Evolutionary conservation across 2,888 invertebrate genomes (phyloP), one percentile per base, ranked within the genome.

Genomic region (Parascotia fuliginaria): DNA sequence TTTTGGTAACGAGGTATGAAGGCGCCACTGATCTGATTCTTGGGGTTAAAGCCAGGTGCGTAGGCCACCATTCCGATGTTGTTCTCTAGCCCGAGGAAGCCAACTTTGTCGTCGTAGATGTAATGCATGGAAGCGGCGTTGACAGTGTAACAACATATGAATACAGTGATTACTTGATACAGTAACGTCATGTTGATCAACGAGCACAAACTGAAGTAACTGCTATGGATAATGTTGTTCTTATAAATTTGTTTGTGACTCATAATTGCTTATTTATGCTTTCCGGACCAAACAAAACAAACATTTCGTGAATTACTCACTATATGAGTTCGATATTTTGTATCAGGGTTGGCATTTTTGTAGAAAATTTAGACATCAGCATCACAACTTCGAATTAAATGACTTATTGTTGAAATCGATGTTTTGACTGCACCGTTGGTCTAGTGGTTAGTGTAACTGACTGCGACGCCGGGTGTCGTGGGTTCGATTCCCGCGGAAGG

Each of bases 151-250:
- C 74, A 55, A 36, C 60, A 80, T 0, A 83, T 27, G 31, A 78
- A 63, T 1, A 55, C 52, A 12, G 49, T 61, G n/a, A 75, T 42
- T 14, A 78, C 46, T 39, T 68, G 53, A 12, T 75, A 50, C 22
- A 69, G 46, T 52, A 51, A 64, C 72, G 73, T 76, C 87, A 87
- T 87, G 53, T 72, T 78, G 69, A 31, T 40, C 36, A 45, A 47
- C 14, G 32, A 29, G 48, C 36, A 74, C 73, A 75, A 70, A 73
- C 62, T 63, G 66, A 42, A 33, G 38, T 13, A 2, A 7, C 24
- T 24, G 24, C 5, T 16, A 19, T 38, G 40, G 12, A 47, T 42
- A 40, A 48, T 46, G 54, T 55, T 58, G 70, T 54, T 77, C 73
- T 80, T 83, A 81, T 82, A 79, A 70, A 67, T 70, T 73, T 58